These are phyloP conservation scores for Polietes domitor DNA, from an alignment of 2,888 invertebrate genomes.

Conservation along the genomic window DNA sequence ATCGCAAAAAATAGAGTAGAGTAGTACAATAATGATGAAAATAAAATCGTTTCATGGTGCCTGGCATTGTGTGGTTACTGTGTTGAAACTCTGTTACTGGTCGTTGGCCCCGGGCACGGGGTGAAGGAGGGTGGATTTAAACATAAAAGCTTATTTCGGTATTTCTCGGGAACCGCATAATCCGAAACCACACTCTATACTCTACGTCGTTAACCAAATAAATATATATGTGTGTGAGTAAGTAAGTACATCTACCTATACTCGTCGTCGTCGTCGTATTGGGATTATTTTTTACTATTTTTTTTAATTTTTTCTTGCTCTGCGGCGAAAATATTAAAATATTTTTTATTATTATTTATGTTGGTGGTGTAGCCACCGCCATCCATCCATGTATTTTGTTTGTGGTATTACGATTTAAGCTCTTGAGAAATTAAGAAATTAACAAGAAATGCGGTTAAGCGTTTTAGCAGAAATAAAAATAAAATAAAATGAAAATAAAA, in stretches of 20 bases:
- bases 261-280: not conserved
- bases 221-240: too few species aligned
- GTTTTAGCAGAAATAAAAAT: not conserved
- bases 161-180: too few species aligned
- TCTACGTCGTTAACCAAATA: too few species aligned
- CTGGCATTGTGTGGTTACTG: not conserved
- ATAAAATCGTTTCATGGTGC: not conserved
- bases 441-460: conserved; percentile 13
- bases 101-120: not conserved
- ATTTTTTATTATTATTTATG: not conserved
- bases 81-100: not conserved
- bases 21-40: not conserved
- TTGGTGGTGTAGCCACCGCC: too few species aligned
- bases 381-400: not conserved
- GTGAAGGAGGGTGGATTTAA: too few species aligned
- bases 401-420: conserved; percentile 3
- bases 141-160: too few species aligned
- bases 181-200: too few species aligned
- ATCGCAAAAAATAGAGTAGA: not conserved
- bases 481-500: not conserved
- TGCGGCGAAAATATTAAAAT: not conserved
- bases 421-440: conserved; percentile 8
- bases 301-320: not conserved
- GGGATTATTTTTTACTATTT: not conserved
- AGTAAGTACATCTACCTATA: too few species aligned